Percentiles rank a stretch among this genome's conserved stretches.
These are phyloP conservation scores for Psilopsiagon aurifrons DNA, from an alignment of 2,113 vertebrate species.

Conservation along the genomic window DNA sequence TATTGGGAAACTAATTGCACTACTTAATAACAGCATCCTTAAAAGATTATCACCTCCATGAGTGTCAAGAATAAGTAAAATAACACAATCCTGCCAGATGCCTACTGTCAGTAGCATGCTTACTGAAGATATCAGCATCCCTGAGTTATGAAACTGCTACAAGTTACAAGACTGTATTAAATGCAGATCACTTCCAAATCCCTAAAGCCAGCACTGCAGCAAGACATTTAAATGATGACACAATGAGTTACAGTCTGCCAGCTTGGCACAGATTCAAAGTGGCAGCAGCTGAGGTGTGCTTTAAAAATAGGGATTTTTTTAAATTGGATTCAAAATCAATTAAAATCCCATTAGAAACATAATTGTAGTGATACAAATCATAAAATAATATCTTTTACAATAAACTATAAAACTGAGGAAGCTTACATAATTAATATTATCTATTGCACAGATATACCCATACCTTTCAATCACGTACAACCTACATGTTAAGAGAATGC, in stretches of 20 bases:
- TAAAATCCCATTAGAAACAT: conserved; percentile 77
- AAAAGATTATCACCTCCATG: background rate
- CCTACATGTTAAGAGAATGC: background rate
- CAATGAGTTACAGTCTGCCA: conserved; percentile 51
- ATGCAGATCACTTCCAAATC: conserved; percentile 43
- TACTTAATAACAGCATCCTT: background rate
- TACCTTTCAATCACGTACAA: background rate
- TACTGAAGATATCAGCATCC: background rate
- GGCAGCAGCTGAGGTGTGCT: conserved; percentile 64
- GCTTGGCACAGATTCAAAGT: conserved; percentile 55
- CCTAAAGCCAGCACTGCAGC: conserved; percentile 29
- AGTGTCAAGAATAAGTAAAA: background rate
- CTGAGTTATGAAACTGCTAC: conserved; percentile 15
- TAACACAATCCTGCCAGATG: background rate
- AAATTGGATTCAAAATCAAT: conserved; percentile 79
- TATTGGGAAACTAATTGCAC: background rate
- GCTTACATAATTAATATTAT: conserved; percentile 62
- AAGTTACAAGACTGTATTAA: conserved; percentile 39
- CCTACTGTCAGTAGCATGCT: background rate
- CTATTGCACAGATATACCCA: background rate
- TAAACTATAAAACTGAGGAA: conserved; percentile 66
- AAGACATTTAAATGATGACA: conserved; percentile 56
- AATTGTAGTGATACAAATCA: conserved; percentile 75
- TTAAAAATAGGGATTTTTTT: conserved; percentile 72
- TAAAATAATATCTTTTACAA: conserved; percentile 74